These are phyloP conservation scores for Chrysomallon squamiferum DNA, from an alignment of 1,140 invertebrate species.

Conservation along the genomic window DNA sequence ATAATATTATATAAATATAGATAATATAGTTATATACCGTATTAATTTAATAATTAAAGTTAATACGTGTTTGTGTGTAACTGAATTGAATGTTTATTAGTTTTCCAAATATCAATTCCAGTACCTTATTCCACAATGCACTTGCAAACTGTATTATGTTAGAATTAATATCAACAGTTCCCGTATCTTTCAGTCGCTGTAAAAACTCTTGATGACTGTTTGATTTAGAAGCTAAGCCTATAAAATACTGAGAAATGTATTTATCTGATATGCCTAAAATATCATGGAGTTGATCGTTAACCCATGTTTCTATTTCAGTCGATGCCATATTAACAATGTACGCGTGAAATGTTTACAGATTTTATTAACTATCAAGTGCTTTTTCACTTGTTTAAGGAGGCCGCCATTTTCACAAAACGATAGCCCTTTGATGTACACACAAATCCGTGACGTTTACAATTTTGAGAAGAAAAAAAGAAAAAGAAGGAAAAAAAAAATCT, in stretches of 20 bases:
- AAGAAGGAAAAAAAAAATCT: too few species aligned
- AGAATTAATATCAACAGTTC: conserved; percentile 64
- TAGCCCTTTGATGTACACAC: neutral
- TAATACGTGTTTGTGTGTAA: too few species aligned
- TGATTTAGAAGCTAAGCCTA: conserved; percentile 65
- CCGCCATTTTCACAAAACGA: neutral
- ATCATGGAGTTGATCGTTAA: conserved; percentile 67
- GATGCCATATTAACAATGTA: conserved; percentile 1
- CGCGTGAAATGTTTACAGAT: neutral
- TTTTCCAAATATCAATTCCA: too few species aligned
- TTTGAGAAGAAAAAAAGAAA: too few species aligned
- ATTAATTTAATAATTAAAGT: too few species aligned
- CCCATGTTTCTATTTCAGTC: conserved; percentile 61
- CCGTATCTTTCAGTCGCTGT: conserved; percentile 63
- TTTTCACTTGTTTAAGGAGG: neutral
- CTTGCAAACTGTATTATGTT: conserved; percentile 59
- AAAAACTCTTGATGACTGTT: conserved; percentile 61
- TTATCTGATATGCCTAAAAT: conserved; percentile 68
- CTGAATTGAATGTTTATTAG: too few species aligned
- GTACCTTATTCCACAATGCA: conserved; percentile 62
- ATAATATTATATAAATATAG: too few species aligned
- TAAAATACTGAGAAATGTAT: conserved; percentile 66
- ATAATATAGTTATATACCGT: too few species aligned
- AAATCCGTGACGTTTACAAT: neutral
- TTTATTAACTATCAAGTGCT: too few species aligned